A percentile compares a stretch with the other conserved stretches of the same genome.
Conservation (phyloP, 2,888 invertebrate genomes). For the Eupsilia transversa region DNA sequence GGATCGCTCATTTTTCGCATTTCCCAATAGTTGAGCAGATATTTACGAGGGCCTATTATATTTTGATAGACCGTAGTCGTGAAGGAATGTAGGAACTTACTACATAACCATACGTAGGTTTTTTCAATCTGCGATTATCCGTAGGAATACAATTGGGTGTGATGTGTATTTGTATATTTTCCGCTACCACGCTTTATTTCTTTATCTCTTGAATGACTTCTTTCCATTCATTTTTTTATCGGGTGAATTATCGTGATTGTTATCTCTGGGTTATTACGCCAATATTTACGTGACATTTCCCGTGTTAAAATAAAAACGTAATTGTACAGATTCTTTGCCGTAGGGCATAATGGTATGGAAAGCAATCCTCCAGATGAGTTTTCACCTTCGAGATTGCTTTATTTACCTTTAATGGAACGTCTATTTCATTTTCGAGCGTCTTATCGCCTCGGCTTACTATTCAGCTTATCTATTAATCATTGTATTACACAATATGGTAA, state of each 20-base stretch:
- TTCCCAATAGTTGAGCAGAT: constrained; percentile 14
- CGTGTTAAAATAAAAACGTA: neutral
- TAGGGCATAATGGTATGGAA: neutral
- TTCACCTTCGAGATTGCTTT: constrained; percentile 9
- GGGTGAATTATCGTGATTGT: constrained; percentile 9
- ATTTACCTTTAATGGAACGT: constrained; percentile 16
- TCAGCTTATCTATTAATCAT: constrained; percentile 31
- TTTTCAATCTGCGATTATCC: constrained; percentile 3
- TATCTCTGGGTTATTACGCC: constrained; percentile 29
- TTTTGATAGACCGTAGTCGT: constrained; percentile 5
- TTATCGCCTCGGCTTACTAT: constrained; percentile 12
- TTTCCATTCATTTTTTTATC: constrained; percentile 44
- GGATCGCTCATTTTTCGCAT: constrained; percentile 21
- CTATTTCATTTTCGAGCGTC: constrained; percentile 3
- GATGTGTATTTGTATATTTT: neutral
- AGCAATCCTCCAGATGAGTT: neutral
- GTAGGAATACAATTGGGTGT: neutral
- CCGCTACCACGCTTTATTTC: neutral
- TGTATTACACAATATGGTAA: constrained; percentile 18
- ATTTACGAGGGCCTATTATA: constrained; percentile 8
- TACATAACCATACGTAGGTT: neutral
- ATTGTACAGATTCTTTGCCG: neutral
- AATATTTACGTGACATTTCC: constrained; percentile 37
- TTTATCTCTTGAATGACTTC: constrained; percentile 20
- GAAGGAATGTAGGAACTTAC: neutral